phyloP scores from a whole-genome alignment of 2,888 invertebrate species.

The Laspeyria flexula region DNA sequence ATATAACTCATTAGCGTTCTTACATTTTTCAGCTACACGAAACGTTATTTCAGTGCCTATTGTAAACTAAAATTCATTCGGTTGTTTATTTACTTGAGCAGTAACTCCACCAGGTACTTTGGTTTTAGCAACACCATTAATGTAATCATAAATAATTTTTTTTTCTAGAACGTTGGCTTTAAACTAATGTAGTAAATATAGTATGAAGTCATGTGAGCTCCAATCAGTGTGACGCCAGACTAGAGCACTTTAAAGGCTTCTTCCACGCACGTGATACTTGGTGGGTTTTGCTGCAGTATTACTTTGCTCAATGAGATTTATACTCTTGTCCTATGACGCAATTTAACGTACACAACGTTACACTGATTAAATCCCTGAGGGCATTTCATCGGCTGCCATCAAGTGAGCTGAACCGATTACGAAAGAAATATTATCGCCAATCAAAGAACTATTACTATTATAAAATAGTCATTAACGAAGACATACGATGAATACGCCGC shows the following conservation, averaged over 20 bases:
- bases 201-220: constrained; percentile 38
- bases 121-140: not conserved
- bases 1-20: too few species aligned
- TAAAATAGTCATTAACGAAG: constrained; percentile 40
- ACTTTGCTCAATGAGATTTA: constrained; percentile 38
- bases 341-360: not conserved
- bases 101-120: not conserved
- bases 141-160: not conserved
- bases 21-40: not conserved
- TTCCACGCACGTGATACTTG: constrained; percentile 47
- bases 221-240: constrained; percentile 55
- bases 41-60: not conserved
- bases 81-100: too few species aligned
- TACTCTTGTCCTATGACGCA: constrained; percentile 15
- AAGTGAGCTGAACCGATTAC: constrained; percentile 27
- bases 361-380: constrained; percentile 20
- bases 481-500: constrained; percentile 24
- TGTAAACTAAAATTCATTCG: too few species aligned
- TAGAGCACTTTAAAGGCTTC: constrained; percentile 56
- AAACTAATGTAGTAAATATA: constrained; percentile 24
- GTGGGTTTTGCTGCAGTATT: constrained; percentile 30
- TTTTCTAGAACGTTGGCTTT: constrained; percentile 20
- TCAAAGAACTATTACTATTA: constrained; percentile 37
- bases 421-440: constrained; percentile 43
- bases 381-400: constrained; percentile 30